These are phyloP conservation scores for Osmerus eperlanus DNA, from an alignment of 2,113 vertebrate genomes.

Conservation along the genomic window DNA sequence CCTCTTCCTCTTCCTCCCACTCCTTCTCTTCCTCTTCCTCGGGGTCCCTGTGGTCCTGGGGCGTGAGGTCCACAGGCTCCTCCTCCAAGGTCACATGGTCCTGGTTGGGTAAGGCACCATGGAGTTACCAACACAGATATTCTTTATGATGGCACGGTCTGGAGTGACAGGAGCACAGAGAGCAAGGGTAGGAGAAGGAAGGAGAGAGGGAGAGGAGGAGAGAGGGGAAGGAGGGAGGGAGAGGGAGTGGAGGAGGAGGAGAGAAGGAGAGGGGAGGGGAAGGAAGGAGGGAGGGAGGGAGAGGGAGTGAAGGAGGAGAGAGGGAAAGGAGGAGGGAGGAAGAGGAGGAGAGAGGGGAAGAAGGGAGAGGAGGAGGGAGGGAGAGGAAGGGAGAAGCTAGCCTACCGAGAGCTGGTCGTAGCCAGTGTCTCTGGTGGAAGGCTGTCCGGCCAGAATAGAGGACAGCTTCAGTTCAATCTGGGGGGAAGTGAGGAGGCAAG, in stretches of 20 bases:
- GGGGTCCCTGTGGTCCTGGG: conserved; percentile 29
- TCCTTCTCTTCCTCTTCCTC: conserved; percentile 52
- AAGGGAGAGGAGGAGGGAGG: background rate
- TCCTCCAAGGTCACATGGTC: conserved; percentile 33
- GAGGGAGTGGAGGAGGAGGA: too few species aligned
- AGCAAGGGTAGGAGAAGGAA: background rate
- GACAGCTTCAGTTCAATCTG: conserved; percentile 62
- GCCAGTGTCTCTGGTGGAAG: background rate
- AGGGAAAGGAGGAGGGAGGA: too few species aligned
- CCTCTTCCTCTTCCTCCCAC: conserved; percentile 34
- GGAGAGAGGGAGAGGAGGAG: background rate
- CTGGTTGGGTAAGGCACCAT: conserved; percentile 17
- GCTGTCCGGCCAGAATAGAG: conserved; percentile 35
- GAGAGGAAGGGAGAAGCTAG: conserved; percentile 5
- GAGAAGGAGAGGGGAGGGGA: too few species aligned
- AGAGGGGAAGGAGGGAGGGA: background rate
- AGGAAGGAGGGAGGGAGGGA: too few species aligned
- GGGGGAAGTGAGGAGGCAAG: background rate
- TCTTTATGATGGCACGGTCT: too few species aligned
- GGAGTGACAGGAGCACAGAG: too few species aligned
- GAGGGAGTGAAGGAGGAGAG: too few species aligned
- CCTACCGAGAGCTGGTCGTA: background rate
- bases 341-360: too few species aligned
- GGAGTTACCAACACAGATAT: too few species aligned
- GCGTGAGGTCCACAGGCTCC: background rate